Conservation (phyloP, 2,888 invertebrate species). For the Campoplex nolae region DNA sequence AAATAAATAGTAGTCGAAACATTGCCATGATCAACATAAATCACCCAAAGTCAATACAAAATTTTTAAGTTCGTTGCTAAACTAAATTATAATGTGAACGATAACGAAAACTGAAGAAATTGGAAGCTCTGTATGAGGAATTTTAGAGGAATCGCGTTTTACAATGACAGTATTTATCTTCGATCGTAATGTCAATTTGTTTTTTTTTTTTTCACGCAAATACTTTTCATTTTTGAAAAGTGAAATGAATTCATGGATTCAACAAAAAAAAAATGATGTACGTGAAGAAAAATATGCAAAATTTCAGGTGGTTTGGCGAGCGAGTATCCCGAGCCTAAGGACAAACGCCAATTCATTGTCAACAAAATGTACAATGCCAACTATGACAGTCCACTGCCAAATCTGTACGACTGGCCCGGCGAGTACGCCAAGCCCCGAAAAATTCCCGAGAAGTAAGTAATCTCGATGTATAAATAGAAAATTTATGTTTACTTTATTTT, state of each 20-base stretch:
- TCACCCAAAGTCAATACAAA: not conserved
- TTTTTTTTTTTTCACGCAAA: not conserved
- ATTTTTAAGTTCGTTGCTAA: not conserved
- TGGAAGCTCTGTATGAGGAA: not conserved
- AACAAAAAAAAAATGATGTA: not conserved
- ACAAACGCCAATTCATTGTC: constrained; percentile 90
- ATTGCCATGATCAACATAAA: not conserved
- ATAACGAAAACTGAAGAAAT: too few species aligned
- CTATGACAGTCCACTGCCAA: constrained; percentile 92
- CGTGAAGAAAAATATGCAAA: not conserved
- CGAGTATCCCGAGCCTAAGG: constrained; percentile 93
- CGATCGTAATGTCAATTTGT: not conserved
- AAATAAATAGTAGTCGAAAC: not conserved
- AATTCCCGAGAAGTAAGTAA: constrained; percentile 82
- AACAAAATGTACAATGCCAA: constrained; percentile 92
- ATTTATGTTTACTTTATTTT: constrained; percentile 7
- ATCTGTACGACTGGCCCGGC: constrained; percentile 85
- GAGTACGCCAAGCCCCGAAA: constrained; percentile 81
- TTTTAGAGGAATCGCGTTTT: not conserved
- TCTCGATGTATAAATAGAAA: not conserved
- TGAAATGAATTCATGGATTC: not conserved
- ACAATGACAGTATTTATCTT: not conserved
- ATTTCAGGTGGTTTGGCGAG: constrained; percentile 90
- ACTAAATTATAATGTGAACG: not conserved
- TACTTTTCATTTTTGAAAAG: not conserved